Conservation (phyloP, 2,113 vertebrate species). For the Anguilla japonica region DNA sequence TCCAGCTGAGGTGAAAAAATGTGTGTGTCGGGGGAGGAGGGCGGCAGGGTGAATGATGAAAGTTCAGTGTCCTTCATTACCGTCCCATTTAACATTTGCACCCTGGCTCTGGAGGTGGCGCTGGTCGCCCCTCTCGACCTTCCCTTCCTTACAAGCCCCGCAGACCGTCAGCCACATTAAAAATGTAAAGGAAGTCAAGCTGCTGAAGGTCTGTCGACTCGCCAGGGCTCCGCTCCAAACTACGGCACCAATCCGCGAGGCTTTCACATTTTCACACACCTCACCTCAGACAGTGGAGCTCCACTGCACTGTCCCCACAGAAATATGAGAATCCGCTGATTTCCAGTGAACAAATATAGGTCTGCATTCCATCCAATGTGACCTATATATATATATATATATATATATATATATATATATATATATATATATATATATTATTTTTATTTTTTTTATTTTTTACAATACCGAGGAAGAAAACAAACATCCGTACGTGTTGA, state of each 20-base stretch:
- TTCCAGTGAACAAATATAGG: background rate
- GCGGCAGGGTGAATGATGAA: constrained; percentile 24
- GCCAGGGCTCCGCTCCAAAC: background rate
- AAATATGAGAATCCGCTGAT: background rate
- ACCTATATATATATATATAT: too few relatives aligned
- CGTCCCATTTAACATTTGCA: constrained; percentile 46
- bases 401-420: too few relatives aligned
- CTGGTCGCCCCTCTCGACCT: constrained; percentile 44
- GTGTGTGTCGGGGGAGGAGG: constrained; percentile 9
- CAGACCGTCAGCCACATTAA: constrained; percentile 43
- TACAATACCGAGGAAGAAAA: background rate
- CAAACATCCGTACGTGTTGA: too few relatives aligned
- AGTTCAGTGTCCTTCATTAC: constrained; percentile 40
- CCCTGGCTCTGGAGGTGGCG: background rate
- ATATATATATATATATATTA: too few relatives aligned
- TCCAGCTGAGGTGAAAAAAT: constrained; percentile 21
- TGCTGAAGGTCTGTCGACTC: constrained; percentile 22
- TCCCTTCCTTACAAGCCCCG: constrained; percentile 43
- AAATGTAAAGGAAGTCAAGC: constrained; percentile 38
- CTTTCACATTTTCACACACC: background rate
- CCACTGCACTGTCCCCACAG: background rate
- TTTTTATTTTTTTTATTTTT: background rate
- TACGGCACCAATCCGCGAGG: background rate
- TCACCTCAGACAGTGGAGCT: background rate
- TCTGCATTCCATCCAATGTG: background rate